These are phyloP conservation scores for Drosophila sp. DNA, from an alignment of 1,140 invertebrate genomes.

Conservation along the genomic window DNA sequence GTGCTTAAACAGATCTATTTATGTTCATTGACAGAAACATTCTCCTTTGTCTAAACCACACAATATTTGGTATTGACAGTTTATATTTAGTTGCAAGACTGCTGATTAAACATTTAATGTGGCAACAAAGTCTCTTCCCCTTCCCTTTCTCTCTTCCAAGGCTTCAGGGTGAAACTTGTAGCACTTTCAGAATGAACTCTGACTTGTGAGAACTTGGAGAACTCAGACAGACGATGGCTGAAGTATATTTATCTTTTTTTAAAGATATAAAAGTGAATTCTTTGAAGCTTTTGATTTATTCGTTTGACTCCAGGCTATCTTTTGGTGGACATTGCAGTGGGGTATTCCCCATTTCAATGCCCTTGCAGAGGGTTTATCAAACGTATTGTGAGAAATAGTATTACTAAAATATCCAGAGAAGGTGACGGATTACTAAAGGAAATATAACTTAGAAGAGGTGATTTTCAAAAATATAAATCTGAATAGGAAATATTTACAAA, in stretches of 20 bases:
- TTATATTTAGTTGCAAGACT: slow-evolving; percentile 45
- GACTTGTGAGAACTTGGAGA: slow-evolving; percentile 10
- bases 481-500: too few relatives aligned
- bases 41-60: slow-evolving; percentile 27
- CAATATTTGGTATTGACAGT: slow-evolving; percentile 74
- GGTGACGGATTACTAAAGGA: too few relatives aligned
- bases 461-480: too few relatives aligned
- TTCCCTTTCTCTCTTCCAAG: neutral
- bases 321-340: slow-evolving; percentile 4
- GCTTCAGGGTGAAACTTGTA: slow-evolving; percentile 6
- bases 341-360: neutral
- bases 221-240: neutral
- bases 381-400: neutral
- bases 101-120: slow-evolving; percentile 74
- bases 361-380: slow-evolving; percentile 1
- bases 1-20: slow-evolving; percentile 39
- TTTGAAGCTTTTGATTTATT: slow-evolving; percentile 39
- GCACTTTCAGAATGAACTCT: neutral
- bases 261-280: slow-evolving; percentile 40
- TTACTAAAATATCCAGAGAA: too few relatives aligned
- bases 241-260: slow-evolving; percentile 36
- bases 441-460: too few relatives aligned
- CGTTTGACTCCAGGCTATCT: slow-evolving; percentile 22
- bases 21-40: slow-evolving; percentile 24
- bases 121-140: slow-evolving; percentile 1